Evolutionary conservation across 2,888 invertebrate species (phyloP), one percentile per base, ranked within the genome.

Genomic region (Seira ritae): DNA sequence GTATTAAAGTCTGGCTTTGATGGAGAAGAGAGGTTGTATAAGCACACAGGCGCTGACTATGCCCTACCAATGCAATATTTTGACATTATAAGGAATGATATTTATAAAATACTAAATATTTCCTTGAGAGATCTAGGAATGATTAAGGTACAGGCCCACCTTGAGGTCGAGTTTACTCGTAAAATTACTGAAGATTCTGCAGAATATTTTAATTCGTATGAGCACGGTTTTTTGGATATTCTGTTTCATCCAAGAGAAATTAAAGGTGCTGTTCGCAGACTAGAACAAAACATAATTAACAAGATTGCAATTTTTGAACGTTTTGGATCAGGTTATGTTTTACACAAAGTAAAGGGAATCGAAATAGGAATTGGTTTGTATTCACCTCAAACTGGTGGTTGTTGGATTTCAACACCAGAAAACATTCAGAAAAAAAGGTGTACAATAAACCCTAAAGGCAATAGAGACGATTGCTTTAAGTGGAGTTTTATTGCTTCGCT

Each of bases 391-490:
- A 37, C 37, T 6, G 69, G 10, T 6, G 69, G 69, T 1, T 69
- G 69, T 19, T 69, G 12, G 4, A n/a, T 69, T 2, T 6, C 37
- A 17, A 37, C 42, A 42, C 69, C 69, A 2, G 8, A 20, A 3
- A 15, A 12, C 20, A 65, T 65, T 15, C 10, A 1, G 15, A 20
- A 20, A 15, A 65, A 65, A 20, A n/a, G n/a, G n/a, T n/a, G n/a
- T 8, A 55, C 24, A 20, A 19, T 62, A 12, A 78, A 78, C 19
- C 0, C 70, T 0, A 69, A 31, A 23, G 15, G 42, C 0, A 42
- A 60, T 15, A 6, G 65, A 0, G 23, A 70, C 46, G 20, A n/a
- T 10, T 78, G 77, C 37, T 78, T 70, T 24, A 65, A 72, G 19
- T 78, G 50, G 19, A 10, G 24, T 3, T 23, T 78, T 17, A 6